These are phyloP conservation scores for Meandrina meandrites DNA, from an alignment of 92 coral and sea anemone species.

Conservation along the genomic window DNA sequence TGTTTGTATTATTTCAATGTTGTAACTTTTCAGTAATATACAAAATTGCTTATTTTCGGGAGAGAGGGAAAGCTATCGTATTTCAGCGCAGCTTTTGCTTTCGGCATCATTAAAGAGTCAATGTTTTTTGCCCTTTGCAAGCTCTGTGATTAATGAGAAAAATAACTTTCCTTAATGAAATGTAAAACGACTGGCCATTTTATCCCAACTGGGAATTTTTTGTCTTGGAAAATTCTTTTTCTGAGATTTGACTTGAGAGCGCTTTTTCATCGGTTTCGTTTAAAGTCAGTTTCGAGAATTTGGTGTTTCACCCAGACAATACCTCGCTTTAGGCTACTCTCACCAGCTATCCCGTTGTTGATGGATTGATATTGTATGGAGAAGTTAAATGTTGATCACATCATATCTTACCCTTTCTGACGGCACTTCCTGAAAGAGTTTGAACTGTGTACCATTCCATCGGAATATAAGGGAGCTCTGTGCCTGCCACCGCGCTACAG, in stretches of 20 bases:
- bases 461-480: slow-evolving; percentile 73
- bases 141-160: not conserved
- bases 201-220: too few relatives aligned
- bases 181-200: too few relatives aligned
- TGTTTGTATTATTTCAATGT: too few relatives aligned
- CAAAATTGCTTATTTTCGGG: too few relatives aligned
- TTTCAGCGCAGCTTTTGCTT: too few relatives aligned
- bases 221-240: too few relatives aligned
- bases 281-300: not conserved
- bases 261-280: too few relatives aligned
- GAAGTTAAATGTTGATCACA: not conserved
- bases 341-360: not conserved
- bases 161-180: not conserved
- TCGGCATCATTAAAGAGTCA: not conserved
- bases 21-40: too few relatives aligned
- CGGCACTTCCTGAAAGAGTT: slow-evolving; percentile 80
- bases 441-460: slow-evolving; percentile 89
- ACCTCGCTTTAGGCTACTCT: not conserved
- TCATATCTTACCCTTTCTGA: slow-evolving; percentile 67
- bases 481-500: slow-evolving; percentile 83
- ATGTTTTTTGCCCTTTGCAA: not conserved
- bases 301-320: not conserved
- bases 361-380: not conserved
- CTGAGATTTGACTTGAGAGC: too few relatives aligned
- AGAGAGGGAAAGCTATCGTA: too few relatives aligned